Evolutionary conservation across 2,113 vertebrate species (phyloP).

Genomic region (Echinops telfairi): DNA sequence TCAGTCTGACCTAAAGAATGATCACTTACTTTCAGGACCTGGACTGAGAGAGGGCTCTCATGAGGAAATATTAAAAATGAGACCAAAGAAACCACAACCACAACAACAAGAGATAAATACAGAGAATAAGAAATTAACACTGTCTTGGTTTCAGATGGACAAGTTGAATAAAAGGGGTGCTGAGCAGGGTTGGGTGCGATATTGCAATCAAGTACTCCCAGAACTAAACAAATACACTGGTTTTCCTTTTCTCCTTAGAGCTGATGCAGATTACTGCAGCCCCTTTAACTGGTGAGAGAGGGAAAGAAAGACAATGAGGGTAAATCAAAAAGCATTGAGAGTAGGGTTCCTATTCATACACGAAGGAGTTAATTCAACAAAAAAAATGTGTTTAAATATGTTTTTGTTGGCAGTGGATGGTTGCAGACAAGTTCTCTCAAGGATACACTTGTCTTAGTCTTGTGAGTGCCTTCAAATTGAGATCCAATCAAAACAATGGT

Average conservation of each 20-base stretch:
- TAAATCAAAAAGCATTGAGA: no score
- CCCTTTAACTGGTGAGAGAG: neutral
- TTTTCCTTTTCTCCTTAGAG: slow-evolving; percentile 5
- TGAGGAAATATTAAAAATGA: slow-evolving; percentile 61
- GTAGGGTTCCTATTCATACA: no score
- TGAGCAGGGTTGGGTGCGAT: neutral
- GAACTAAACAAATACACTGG: slow-evolving; percentile 10
- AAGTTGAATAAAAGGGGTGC: slow-evolving; percentile 60
- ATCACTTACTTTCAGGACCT: slow-evolving; percentile 68
- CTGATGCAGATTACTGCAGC: neutral
- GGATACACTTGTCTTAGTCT: no score
- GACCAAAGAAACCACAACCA: slow-evolving; percentile 75
- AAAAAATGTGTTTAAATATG: no score
- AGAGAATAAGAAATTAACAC: slow-evolving; percentile 58
- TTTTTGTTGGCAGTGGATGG: no score
- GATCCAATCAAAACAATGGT: no score
- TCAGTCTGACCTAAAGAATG: slow-evolving; percentile 42
- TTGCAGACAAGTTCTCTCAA: no score
- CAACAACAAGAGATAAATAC: slow-evolving; percentile 68
- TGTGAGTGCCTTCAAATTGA: no score
- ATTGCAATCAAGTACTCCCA: slow-evolving; percentile 25
- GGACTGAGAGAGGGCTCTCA: slow-evolving; percentile 53
- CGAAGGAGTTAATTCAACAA: no score
- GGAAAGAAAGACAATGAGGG: no score
- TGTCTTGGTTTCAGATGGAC: slow-evolving; percentile 63